phyloP scores from a whole-genome alignment of 2,113 vertebrate species.

The Leucosticte australis region DNA sequence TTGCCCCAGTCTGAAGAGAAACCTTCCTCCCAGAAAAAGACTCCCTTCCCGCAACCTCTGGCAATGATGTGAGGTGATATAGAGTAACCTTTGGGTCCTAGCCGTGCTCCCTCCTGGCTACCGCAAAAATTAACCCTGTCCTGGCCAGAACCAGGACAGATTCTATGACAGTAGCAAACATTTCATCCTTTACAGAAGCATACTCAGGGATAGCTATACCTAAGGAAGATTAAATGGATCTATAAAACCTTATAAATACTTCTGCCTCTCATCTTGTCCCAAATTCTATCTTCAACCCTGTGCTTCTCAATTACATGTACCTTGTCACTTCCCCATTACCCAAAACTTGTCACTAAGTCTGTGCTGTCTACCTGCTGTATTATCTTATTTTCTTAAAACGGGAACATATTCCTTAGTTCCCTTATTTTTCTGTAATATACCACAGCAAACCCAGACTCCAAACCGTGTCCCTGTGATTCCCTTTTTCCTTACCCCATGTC shows the following conservation, averaged over 20 bases:
- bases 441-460: no score
- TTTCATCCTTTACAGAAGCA: not conserved
- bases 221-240: not conserved
- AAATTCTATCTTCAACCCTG: not conserved
- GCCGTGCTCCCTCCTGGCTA: not conserved
- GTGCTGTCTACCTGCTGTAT: not conserved
- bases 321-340: not conserved
- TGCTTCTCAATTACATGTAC: not conserved
- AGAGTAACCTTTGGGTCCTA: not conserved
- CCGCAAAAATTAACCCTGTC: not conserved
- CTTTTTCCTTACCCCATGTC: not conserved
- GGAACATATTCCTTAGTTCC: not conserved
- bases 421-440: not conserved
- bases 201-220: not conserved
- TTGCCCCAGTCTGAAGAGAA: not conserved
- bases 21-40: not conserved
- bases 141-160: not conserved
- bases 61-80: not conserved
- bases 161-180: not conserved
- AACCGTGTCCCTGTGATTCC: not conserved
- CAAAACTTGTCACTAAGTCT: not conserved
- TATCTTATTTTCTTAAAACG: not conserved
- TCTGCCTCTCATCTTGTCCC: not conserved
- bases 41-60: fast-evolving
- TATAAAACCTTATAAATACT: not conserved